Conservation (phyloP, 2,888 invertebrate genomes). For the Synergus itoensis region DNA sequence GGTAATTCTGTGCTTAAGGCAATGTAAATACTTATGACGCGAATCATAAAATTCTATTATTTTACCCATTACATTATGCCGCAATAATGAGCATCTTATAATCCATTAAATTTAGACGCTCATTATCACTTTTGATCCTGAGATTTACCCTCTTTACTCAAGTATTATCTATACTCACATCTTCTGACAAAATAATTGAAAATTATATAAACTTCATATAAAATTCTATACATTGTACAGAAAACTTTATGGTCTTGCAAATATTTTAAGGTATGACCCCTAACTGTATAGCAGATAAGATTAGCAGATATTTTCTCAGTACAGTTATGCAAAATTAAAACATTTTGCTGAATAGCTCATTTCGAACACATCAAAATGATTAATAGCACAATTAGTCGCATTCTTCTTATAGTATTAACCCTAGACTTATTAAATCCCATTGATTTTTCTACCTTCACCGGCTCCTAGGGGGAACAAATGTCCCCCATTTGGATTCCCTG, state of each 20-base stretch:
- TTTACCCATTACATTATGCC: constrained; percentile 28
- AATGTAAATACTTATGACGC: constrained; percentile 15
- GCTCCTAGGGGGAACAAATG: no score
- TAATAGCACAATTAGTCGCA: background rate
- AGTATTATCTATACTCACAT: background rate
- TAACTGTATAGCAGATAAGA: no score
- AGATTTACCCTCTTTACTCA: background rate
- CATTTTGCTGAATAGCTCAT: background rate
- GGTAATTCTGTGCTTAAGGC: constrained; percentile 5
- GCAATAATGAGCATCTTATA: background rate
- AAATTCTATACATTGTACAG: no score
- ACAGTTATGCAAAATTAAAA: no score
- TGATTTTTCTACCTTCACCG: no score
- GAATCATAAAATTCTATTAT: constrained; percentile 30
- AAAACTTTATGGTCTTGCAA: no score
- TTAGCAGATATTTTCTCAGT: no score
- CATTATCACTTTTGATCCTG: background rate
- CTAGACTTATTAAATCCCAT: background rate
- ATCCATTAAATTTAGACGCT: background rate
- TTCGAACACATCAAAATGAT: background rate
- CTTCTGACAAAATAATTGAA: no score
- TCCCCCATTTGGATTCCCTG: no score
- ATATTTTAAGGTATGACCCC: no score
- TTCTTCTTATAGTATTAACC: no score
- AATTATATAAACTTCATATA: no score